A percentile compares a stretch with the other conserved stretches of the same genome.
Conservation (phyloP, 2,888 invertebrate genomes). For the Caprella mutica region DNA sequence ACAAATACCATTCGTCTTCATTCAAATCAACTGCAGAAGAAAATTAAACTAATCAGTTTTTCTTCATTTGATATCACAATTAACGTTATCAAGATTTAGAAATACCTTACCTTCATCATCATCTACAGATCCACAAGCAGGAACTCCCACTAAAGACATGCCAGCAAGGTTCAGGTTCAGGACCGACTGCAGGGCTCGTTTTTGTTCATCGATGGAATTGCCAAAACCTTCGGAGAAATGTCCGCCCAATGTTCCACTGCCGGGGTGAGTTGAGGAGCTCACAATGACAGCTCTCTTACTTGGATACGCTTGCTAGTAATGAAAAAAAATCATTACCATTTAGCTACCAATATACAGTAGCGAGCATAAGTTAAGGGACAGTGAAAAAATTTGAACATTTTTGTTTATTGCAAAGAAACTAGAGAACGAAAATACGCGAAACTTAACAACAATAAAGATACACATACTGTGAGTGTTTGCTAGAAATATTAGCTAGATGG, state of each 20-base stretch:
- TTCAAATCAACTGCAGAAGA: not conserved
- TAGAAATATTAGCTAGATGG: no score
- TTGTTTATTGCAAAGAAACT: no score
- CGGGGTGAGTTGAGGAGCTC: slow-evolving; percentile 21
- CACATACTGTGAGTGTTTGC: no score
- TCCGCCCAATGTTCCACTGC: slow-evolving; percentile 16
- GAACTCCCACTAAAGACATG: slow-evolving; percentile 14
- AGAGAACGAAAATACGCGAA: no score
- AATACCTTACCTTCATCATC: slow-evolving; percentile 3
- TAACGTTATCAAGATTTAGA: no score
- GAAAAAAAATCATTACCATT: no score
- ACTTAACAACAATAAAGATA: no score
- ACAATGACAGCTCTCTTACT: slow-evolving; percentile 13
- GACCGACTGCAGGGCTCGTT: slow-evolving; percentile 12
- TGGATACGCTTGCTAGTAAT: no score
- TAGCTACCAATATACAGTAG: no score
- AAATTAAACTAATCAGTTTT: not conserved
- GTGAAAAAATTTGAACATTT: no score
- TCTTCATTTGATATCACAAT: no score
- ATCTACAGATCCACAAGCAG: slow-evolving; percentile 22
- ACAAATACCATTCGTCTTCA: not conserved
- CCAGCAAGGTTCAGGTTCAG: slow-evolving; percentile 26
- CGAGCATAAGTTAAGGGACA: no score
- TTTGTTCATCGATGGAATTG: slow-evolving; percentile 10
- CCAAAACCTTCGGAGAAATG: slow-evolving; percentile 13